Conservation (phyloP, 2,113 vertebrate genomes). For the Porphyrio hochstetteri region DNA sequence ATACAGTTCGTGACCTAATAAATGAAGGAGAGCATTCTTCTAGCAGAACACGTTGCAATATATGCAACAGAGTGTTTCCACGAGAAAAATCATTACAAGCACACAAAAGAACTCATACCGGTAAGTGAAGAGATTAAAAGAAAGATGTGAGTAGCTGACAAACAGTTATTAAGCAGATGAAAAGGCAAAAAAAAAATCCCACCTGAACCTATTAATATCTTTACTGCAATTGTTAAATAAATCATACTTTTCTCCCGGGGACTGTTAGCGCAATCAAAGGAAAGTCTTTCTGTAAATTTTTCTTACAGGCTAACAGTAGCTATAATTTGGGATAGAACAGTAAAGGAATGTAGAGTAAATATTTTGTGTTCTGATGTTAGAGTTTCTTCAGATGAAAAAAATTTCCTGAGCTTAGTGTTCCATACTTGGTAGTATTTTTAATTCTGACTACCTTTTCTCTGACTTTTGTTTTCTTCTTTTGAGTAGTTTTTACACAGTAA, state of each 20-base stretch:
- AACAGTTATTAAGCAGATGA: not conserved
- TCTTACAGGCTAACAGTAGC: not conserved
- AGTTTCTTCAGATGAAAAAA: not conserved
- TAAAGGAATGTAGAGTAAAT: not conserved
- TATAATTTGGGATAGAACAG: not conserved
- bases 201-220: not conserved
- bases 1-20: conserved; percentile 91
- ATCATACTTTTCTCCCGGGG: not conserved
- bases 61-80: conserved; percentile 94
- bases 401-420: not conserved
- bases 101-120: conserved; percentile 94
- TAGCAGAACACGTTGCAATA: conserved; percentile 91
- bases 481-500: not conserved
- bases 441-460: not conserved
- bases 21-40: conserved; percentile 90
- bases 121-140: conserved; percentile 66
- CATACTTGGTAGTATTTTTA: not conserved
- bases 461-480: not conserved
- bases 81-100: conserved; percentile 93
- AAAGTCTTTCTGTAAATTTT: not conserved
- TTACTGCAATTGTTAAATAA: not conserved
- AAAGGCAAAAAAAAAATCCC: not conserved
- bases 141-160: not conserved
- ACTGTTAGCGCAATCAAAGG: not conserved
- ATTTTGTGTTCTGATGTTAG: not conserved